Conservation (phyloP, 2,113 vertebrate genomes). For the Mesoclemmys tuberculata region DNA sequence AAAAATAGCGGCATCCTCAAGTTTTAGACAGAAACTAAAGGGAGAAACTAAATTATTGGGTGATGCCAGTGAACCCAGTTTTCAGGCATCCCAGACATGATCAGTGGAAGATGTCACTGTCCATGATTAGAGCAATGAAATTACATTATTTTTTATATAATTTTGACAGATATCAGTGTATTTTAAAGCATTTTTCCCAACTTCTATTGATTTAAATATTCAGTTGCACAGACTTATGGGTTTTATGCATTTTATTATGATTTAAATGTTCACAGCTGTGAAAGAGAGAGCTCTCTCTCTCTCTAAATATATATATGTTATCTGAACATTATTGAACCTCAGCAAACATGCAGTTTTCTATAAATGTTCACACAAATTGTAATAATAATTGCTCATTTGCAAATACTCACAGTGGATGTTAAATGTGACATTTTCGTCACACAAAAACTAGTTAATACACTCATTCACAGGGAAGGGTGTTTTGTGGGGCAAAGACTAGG, state of each 20-base stretch:
- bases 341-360: background rate
- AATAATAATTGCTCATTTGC: background rate
- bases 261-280: background rate
- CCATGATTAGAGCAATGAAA: background rate
- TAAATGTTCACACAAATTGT: background rate
- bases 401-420: background rate
- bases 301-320: background rate
- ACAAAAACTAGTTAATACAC: background rate
- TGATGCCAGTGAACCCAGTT: background rate
- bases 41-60: background rate
- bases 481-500: background rate
- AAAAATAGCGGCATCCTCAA: background rate
- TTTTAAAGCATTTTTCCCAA: background rate
- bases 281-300: too few species aligned
- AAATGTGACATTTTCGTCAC: background rate
- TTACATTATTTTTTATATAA: background rate
- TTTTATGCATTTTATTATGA: background rate
- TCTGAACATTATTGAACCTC: background rate
- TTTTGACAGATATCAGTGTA: background rate
- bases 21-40: background rate
- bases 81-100: background rate
- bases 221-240: background rate
- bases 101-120: background rate
- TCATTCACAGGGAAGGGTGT: background rate
- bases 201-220: background rate